Evolutionary conservation across 2,888 invertebrate species (phyloP), one percentile per base, ranked within the genome.

Genomic region (Thymelicus sylvestris): DNA sequence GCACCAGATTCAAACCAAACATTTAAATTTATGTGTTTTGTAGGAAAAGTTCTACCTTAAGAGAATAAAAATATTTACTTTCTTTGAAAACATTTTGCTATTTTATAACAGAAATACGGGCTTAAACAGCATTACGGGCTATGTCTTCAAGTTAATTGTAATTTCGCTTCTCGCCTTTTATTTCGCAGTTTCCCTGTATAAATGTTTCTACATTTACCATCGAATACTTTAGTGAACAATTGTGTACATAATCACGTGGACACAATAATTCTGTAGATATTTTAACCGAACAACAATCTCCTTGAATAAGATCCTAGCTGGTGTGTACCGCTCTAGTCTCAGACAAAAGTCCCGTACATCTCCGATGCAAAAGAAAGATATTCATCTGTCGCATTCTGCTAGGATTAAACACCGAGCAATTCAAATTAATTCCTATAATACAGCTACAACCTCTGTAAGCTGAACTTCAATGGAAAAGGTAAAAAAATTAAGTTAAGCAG

Each of bases 311-410:
- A 61, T 44, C n/a, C 15, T 8, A 7, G 44, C 44, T 61, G n/a
- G 19, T 8, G 8, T 61, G 39, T 44, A 44, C 7, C 57, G 2
- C 44, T 13, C 44, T 2, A 24, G 62, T 48, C 47, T 57, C 62
- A 62, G 24, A 62, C 47, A 62, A 62, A 62, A 24, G 24, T 47
- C 31, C 57, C n/a, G 12, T 19, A 12, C 39, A 47, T 19, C 47
- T 8, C 44, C 12, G 13, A 47, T 24, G 47, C 19, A 10, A 13
- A 77, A 79, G 78, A 74, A 77, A 83, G 89, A 90, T 88, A 88
- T 81, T 84, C 86, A 90, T 90, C 89, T 87, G 81, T 81, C 76
- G 86, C 87, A 91, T 90, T 90, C 88, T 87, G 83, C 87, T 82
- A 83, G 80, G 83, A 83, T 89, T 88, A 89, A 91, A 89, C 89